Evolutionary conservation across 2,888 invertebrate genomes (phyloP).

Genomic region (Athripsodes cinereus): DNA sequence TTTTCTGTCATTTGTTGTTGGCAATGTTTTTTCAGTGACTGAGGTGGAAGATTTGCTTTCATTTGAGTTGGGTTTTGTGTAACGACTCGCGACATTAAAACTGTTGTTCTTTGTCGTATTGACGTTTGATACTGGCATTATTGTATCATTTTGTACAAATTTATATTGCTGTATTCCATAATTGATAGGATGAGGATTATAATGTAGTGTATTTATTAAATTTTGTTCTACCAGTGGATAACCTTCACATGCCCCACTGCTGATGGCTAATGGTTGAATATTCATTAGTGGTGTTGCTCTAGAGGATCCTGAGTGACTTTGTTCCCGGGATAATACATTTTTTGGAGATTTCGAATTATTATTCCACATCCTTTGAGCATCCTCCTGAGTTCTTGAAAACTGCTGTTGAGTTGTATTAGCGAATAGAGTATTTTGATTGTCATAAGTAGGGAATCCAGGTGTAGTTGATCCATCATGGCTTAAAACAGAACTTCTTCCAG

Average conservation of each 20-base stretch:
- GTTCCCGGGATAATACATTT: conserved; percentile 11
- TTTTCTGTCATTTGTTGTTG: not conserved
- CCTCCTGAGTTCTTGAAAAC: conserved; percentile 6
- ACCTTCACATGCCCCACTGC: not conserved
- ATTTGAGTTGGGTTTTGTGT: not conserved
- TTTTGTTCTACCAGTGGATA: conserved; percentile 3
- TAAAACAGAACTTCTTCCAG: conserved; percentile 9
- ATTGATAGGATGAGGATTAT: conserved; percentile 4
- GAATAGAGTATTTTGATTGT: conserved; percentile 3
- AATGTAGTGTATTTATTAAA: conserved; percentile 6
- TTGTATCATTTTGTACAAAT: not conserved
- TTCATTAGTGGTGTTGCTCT: conserved; percentile 20
- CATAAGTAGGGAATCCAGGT: conserved; percentile 16
- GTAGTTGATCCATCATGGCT: conserved; percentile 16
- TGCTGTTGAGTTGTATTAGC: conserved; percentile 1
- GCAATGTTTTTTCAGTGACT: not conserved
- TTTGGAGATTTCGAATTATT: conserved; percentile 16
- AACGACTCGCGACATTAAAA: not conserved
- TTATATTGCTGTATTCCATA: conserved; percentile 7
- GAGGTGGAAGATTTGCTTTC: not conserved
- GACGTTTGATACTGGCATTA: not conserved
- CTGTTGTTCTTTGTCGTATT: not conserved
- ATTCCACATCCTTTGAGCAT: conserved; percentile 5
- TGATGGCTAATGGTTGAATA: conserved; percentile 3
- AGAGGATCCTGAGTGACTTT: conserved; percentile 19